phyloP scores from a whole-genome alignment of 2,113 vertebrate genomes.

The Phocoena sinus region DNA sequence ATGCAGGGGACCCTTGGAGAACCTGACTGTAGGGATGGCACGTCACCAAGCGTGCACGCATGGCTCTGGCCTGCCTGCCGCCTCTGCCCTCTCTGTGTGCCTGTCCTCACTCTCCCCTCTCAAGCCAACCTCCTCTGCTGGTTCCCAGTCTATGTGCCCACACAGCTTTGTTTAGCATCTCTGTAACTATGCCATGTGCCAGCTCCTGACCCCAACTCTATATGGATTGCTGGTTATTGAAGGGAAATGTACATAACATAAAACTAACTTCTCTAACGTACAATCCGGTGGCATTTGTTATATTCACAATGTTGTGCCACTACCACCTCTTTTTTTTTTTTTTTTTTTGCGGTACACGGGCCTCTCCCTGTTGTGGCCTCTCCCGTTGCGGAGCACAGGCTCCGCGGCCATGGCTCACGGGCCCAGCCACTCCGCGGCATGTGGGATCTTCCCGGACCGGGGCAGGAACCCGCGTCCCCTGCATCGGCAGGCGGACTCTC shows the following conservation, averaged over 20 bases:
- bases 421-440: too few relatives aligned
- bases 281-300: not conserved
- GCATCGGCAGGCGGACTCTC: too few relatives aligned
- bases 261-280: not conserved
- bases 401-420: too few relatives aligned
- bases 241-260: not conserved
- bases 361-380: too few relatives aligned
- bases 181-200: not conserved
- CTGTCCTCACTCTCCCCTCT: accelerated
- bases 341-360: too few relatives aligned
- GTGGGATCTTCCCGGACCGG: too few relatives aligned
- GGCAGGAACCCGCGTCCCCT: too few relatives aligned
- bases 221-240: not conserved
- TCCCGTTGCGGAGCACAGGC: too few relatives aligned
- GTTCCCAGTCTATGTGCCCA: accelerated
- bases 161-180: too few relatives aligned
- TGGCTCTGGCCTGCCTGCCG: not conserved
- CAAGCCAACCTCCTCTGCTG: accelerated
- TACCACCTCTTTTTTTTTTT: not conserved
- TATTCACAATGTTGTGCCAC: not conserved
- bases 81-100: accelerated
- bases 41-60: not conserved
- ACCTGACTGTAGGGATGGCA: not conserved
- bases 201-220: not conserved
- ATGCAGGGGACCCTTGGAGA: not conserved